Evolutionary conservation across 2,888 invertebrate species (phyloP).

Genomic region (Platycheirus rosarum): DNA sequence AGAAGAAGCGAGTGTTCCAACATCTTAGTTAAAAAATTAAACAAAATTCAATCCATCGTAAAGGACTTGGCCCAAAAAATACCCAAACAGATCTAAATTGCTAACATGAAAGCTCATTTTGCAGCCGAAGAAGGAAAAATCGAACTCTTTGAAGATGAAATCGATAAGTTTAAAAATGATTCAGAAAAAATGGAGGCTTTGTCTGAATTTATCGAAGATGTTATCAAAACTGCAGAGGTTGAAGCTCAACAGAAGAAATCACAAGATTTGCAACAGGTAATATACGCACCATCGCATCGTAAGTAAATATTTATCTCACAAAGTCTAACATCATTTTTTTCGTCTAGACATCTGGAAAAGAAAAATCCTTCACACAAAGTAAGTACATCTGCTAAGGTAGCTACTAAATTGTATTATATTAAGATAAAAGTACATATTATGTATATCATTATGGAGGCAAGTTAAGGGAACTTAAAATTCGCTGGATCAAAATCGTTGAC

Average conservation of each 20-base stretch:
- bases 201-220: slow-evolving; percentile 85
- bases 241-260: slow-evolving; percentile 82
- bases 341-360: slow-evolving; percentile 77
- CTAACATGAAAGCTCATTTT: slow-evolving; percentile 63
- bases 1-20: slow-evolving; percentile 44
- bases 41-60: neutral
- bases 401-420: slow-evolving; percentile 11
- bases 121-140: slow-evolving; percentile 64
- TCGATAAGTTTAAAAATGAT: slow-evolving; percentile 85
- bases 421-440: neutral
- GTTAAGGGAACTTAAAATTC: slow-evolving; percentile 79
- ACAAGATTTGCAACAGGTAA: slow-evolving; percentile 84
- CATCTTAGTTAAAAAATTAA: slow-evolving; percentile 10
- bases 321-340: slow-evolving; percentile 23
- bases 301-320: neutral
- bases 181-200: slow-evolving; percentile 85
- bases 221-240: slow-evolving; percentile 85
- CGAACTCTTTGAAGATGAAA: slow-evolving; percentile 82
- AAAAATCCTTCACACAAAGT: slow-evolving; percentile 78
- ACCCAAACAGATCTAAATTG: neutral
- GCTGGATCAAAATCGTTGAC: slow-evolving; percentile 78
- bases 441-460: slow-evolving; percentile 5
- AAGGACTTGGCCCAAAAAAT: slow-evolving; percentile 9
- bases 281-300: neutral
- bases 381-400: slow-evolving; percentile 74